These are phyloP conservation scores for Amphiprion ocellaris DNA, from an alignment of 2,113 vertebrate genomes.

Conservation along the genomic window DNA sequence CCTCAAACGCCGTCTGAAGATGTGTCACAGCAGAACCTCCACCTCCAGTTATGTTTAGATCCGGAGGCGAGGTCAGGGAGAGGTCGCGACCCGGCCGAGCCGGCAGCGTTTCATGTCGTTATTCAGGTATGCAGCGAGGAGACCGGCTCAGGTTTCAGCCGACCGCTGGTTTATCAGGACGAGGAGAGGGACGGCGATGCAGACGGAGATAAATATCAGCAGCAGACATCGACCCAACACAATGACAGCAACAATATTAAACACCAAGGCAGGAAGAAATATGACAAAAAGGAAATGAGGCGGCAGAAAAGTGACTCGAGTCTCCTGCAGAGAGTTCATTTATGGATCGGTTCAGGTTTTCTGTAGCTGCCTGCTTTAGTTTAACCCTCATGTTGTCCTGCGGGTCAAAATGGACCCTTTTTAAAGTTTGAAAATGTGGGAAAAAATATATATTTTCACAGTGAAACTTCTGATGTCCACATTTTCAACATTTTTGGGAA, in stretches of 20 bases:
- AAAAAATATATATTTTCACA: too few species aligned
- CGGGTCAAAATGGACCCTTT: too few species aligned
- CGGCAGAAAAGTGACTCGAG: neutral
- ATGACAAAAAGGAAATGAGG: slow-evolving; percentile 46
- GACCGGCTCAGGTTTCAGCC: slow-evolving; percentile 56
- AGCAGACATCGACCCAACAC: slow-evolving; percentile 31
- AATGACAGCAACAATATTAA: slow-evolving; percentile 46
- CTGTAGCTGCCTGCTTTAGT: too few species aligned
- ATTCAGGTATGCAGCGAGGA: slow-evolving; percentile 66
- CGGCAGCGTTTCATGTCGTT: slow-evolving; percentile 66
- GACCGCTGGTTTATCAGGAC: slow-evolving; percentile 44
- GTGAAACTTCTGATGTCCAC: too few species aligned
- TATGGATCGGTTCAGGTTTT: slow-evolving; percentile 43
- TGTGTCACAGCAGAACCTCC: slow-evolving; percentile 1
- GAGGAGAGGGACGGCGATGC: neutral
- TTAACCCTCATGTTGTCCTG: too few species aligned
- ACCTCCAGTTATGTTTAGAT: slow-evolving; percentile 64
- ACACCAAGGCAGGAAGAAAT: neutral
- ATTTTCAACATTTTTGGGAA: too few species aligned
- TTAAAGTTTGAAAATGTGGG: too few species aligned
- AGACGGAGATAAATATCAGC: slow-evolving; percentile 59
- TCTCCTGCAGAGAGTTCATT: slow-evolving; percentile 43
- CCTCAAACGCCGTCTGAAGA: slow-evolving; percentile 24
- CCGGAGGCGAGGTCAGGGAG: slow-evolving; percentile 46
- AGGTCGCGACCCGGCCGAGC: slow-evolving; percentile 53